Evolutionary conservation across 2,797 vertebrate genomes (phyloP), one percentile per base, ranked within the genome.

Genomic region (Sebastolobus altivelis): DNA sequence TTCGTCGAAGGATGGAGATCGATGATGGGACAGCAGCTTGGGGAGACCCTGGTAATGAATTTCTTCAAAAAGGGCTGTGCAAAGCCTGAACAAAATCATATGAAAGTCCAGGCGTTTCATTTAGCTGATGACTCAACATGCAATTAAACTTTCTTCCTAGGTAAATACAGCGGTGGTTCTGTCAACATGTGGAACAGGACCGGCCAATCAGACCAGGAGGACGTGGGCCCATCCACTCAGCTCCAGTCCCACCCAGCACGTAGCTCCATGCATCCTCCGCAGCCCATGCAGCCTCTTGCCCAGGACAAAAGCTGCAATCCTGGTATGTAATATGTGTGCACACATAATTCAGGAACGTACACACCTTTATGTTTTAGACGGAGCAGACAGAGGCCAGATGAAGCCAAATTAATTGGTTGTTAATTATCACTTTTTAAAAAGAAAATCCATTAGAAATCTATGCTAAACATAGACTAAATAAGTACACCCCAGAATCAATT

Each of bases 1-100:
- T 99, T 69, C 96, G 98, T 46, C 96, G 98, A 13, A 97, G 97
- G 84, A 99, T 97, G 96, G 98, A 99, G 91, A 98, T 99, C 1
- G 99, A 99, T 73, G 98, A 99, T 75, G 99, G 99, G 65, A 99
- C 99, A 38, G 95, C 98, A 3, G 98, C 98, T 59, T 99, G 99
- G 99, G 99, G 98, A 74, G 98, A 99, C 78, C 98, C 98, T 5
- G 97, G 95, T 95, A 97, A 10, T 52, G 43, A 7, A 54, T 33
- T 55, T 43, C 20, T 56, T 65, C 2, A 59, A 37, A 8, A 68
- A 33, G 1, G 56, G 14, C 8, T 16, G 2, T 62, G 4, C 0
- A 4, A 33, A 5, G 25, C 58, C 16, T 49, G 11, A 22, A 35
- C 3, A 33, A 29, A 29, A 59, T 70, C 8, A 37, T 14, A 40